These are phyloP conservation scores for Diprion similis DNA, from an alignment of 1,140 invertebrate genomes.

Conservation along the genomic window DNA sequence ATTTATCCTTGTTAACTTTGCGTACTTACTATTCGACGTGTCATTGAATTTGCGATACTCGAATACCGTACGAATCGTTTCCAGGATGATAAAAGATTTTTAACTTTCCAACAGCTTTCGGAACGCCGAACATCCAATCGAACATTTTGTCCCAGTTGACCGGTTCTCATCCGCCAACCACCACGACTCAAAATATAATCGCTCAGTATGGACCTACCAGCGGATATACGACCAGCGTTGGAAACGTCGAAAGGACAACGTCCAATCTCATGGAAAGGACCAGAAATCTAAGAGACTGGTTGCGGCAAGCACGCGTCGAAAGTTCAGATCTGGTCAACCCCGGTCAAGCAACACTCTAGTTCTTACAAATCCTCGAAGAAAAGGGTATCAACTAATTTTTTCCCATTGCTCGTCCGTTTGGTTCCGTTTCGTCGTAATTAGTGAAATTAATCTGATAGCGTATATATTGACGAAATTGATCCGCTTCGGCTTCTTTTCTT, in stretches of 20 bases:
- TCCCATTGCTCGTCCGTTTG: too few species aligned
- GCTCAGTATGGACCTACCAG: slow-evolving; percentile 57
- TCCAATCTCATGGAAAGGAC: slow-evolving; percentile 71
- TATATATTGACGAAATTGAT: too few species aligned
- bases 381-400: too few species aligned
- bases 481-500: too few species aligned
- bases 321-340: slow-evolving; percentile 54
- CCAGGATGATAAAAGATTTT: background rate
- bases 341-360: slow-evolving; percentile 56
- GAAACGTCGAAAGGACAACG: slow-evolving; percentile 54
- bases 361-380: background rate
- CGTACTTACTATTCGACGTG: too few species aligned
- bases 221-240: slow-evolving; percentile 58
- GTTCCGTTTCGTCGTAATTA: too few species aligned
- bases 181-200: slow-evolving; percentile 58
- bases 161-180: slow-evolving; percentile 44
- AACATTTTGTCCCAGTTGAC: slow-evolving; percentile 57
- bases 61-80: too few species aligned
- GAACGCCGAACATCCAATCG: slow-evolving; percentile 57
- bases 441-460: too few species aligned
- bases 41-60: too few species aligned
- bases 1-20: too few species aligned
- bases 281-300: slow-evolving; percentile 71
- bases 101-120: slow-evolving; percentile 45
- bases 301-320: slow-evolving; percentile 63